Percentiles rank a stretch among this genome's conserved stretches.
phyloP scores from a whole-genome alignment of 2,797 vertebrate species.

The Hyperoplus immaculatus region DNA sequence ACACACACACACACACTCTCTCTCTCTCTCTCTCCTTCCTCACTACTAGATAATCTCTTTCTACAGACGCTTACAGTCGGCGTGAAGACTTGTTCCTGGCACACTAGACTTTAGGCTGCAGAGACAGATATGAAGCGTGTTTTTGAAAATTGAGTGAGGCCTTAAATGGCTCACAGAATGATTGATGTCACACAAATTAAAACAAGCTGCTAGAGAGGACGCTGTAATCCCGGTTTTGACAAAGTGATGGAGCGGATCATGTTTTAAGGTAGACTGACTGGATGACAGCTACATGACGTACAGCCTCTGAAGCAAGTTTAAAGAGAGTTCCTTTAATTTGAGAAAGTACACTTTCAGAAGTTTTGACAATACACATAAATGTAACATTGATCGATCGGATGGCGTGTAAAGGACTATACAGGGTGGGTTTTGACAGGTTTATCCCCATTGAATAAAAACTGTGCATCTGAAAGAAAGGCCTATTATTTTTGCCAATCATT shows the following conservation, averaged over 20 bases:
- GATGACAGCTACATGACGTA: slow-evolving; percentile 13
- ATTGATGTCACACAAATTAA: slow-evolving; percentile 59
- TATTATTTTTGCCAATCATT: too few species aligned
- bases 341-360: slow-evolving; percentile 10
- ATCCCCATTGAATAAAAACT: too few species aligned
- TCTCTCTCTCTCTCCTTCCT: slow-evolving; percentile 17
- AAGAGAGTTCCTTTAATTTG: slow-evolving; percentile 9
- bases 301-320: background rate
- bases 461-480: too few species aligned
- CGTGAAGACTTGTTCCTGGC: slow-evolving; percentile 27
- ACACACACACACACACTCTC: background rate
- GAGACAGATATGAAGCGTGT: slow-evolving; percentile 48
- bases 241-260: slow-evolving; percentile 53
- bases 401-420: background rate
- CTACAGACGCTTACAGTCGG: slow-evolving; percentile 41
- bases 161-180: slow-evolving; percentile 28
- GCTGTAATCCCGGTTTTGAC: slow-evolving; percentile 51
- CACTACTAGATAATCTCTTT: slow-evolving; percentile 50
- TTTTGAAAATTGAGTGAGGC: slow-evolving; percentile 31
- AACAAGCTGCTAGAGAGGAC: slow-evolving; percentile 33
- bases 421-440: background rate
- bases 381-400: slow-evolving; percentile 3
- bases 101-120: slow-evolving; percentile 26
- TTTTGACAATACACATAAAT: slow-evolving; percentile 9
- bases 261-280: slow-evolving; percentile 23